Evolutionary conservation across 2,888 invertebrate genomes (phyloP), one percentile per base, ranked within the genome.

Genomic region (Idaea dimidiata): DNA sequence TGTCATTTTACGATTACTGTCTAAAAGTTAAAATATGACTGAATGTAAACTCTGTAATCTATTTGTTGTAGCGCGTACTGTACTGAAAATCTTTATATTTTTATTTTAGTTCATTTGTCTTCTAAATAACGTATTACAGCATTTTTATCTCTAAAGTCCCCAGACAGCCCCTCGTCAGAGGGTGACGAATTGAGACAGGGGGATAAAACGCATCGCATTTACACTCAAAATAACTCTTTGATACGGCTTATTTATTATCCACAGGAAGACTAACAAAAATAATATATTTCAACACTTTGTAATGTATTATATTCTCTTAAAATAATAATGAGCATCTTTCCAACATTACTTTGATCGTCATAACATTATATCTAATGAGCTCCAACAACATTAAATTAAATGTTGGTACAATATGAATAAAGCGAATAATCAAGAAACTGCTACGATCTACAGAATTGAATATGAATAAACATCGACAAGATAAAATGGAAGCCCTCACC

Each of bases 171-270:
- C 56, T 56, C 56, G 56, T 17, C 56, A 17, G 62, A 68, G 71
- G 71, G 71, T 68, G 71, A 68, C 71, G 69, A 66, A 67, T 69
- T 65, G 65, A 72, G 78, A 76, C 72, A 74, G 75, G 72, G 74
- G 80, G 80, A 81, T 80, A 79, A 77, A 77, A 74, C 74, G 75
- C 70, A 72, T 72, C 76, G 75, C 80, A 78, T 79, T 79, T 76
- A 79, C 78, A 79, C 80, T 80, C 73, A 76, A 76, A 79, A 79
- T 76, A 77, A 79, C 78, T 78, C 78, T 79, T 78, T 75, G 68
- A 72, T 75, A 73, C 69, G 70, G 73, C 72, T 71, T 71, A 74
- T 79, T 76, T 74, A 76, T 74, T 72, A 72, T 69, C 59, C 43
- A 54, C 53, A 57, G 55, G 58, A 54, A 60, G 33, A 18, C 57